Conservation (phyloP, 2,888 invertebrate genomes). For the Dyspetes luteomarginatus region DNA sequence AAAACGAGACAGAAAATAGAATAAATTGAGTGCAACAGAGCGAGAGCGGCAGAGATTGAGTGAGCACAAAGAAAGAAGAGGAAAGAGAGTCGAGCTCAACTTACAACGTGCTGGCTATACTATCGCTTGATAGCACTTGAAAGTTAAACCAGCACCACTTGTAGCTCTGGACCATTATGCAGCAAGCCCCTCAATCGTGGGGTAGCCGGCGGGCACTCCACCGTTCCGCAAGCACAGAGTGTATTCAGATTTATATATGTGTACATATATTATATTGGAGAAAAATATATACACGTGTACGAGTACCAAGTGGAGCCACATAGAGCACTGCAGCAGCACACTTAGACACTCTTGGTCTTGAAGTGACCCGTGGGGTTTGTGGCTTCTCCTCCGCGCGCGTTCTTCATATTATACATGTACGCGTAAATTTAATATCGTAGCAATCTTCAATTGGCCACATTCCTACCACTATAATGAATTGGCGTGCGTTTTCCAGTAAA, state of each 20-base stretch:
- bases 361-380: slow-evolving; percentile 39
- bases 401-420: slow-evolving; percentile 11
- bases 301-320: slow-evolving; percentile 3
- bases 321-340: slow-evolving; percentile 39
- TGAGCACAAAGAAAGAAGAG: slow-evolving; percentile 17
- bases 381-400: slow-evolving; percentile 36
- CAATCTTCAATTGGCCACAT: background rate
- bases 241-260: background rate
- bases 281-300: slow-evolving; percentile 9
- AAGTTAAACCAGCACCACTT: slow-evolving; percentile 77
- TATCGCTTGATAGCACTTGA: slow-evolving; percentile 76
- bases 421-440: slow-evolving; percentile 29
- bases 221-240: slow-evolving; percentile 31
- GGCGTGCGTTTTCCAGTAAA: background rate
- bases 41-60: slow-evolving; percentile 17
- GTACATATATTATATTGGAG: slow-evolving; percentile 16
- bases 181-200: slow-evolving; percentile 58
- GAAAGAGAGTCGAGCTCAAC: slow-evolving; percentile 61
- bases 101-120: slow-evolving; percentile 67
- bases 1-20: slow-evolving; percentile 2
- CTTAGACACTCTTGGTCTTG: slow-evolving; percentile 50
- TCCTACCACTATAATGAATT: background rate
- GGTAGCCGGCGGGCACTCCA: slow-evolving; percentile 59
- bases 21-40: slow-evolving; percentile 29
- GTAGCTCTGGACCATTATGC: slow-evolving; percentile 74